Evolutionary conservation across 2,888 invertebrate genomes (phyloP), one percentile per base, ranked within the genome.

Genomic region (Mesorhabditis spiculigera): DNA sequence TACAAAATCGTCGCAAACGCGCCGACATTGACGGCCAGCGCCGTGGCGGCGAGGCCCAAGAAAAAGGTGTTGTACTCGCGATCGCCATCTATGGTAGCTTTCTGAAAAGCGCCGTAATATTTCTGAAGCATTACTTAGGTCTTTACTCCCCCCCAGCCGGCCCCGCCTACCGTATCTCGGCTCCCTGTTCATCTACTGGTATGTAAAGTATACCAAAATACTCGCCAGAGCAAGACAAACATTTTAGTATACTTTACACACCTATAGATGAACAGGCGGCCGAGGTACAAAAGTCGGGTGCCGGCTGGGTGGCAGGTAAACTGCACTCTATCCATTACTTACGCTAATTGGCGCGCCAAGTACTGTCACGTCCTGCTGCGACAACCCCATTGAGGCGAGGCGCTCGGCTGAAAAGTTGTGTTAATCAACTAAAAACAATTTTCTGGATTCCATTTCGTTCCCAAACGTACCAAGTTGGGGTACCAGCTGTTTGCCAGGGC

Each of bases 51-150:
- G 8, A 50, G 10, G 3, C 10, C 58, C 58, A 50, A 13, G 58
- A 50, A 50, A 50, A 50, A 50, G n/a, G 58, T 50, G 58, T 50
- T 50, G 58, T 50, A 50, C n/a, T 50, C 58, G 10, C 58, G 58
- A 1, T 10, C n/a, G 58, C 58, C 58, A 50, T 50, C 58, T 13
- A n/a, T 13, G 58, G n/a, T 10, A 13, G 8, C 58, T 50, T 50
- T 50, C 58, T 50, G 58, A 50, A 50, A n/a, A 50, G n/a, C 28
- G 28, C 28, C 3, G 28, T 28, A 28, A 28, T 28, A 28, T 28
- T 28, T 28, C 28, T 28, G 28, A 28, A 3, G 28, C 1, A 28
- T 28, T 3, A 50, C 58, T 50, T n/a, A 50, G n/a, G n/a, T n/a
- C n/a, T n/a, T n/a, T n/a, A n/a, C n/a, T n/a, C n/a, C n/a, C n/a